Evolutionary conservation across 2,797 vertebrate genomes (phyloP).

Genomic region (Muscicapa striata): DNA sequence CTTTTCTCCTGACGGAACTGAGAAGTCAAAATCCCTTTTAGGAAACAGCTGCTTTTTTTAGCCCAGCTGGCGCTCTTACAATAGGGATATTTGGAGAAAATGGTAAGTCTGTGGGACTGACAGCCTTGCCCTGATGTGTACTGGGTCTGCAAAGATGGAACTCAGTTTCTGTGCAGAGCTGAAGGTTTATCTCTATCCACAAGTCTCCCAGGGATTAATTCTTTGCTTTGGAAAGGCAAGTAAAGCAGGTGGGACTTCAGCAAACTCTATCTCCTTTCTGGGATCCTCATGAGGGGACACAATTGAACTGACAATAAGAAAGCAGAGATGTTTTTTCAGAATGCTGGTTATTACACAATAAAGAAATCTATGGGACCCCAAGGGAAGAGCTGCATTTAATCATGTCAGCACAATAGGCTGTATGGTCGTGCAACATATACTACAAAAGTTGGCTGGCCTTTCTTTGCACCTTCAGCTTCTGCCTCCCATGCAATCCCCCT

Average conservation of each 20-base stretch:
- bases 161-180: not conserved
- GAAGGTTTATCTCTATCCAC: not conserved
- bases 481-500: not conserved
- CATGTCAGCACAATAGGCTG: not conserved
- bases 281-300: not conserved
- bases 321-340: not conserved
- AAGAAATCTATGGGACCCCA: not conserved
- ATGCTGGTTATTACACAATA: not conserved
- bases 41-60: not conserved
- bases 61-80: not conserved
- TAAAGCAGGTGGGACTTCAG: not conserved
- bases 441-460: slow-evolving; percentile 73
- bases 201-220: not conserved
- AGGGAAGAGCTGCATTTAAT: slow-evolving; percentile 21
- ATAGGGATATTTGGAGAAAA: not conserved
- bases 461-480: slow-evolving; percentile 69
- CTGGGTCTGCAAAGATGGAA: not conserved
- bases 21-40: not conserved
- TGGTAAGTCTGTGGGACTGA: not conserved
- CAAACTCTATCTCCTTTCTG: not conserved
- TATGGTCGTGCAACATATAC: not conserved
- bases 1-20: not conserved
- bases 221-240: not conserved
- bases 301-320: not conserved
- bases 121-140: not conserved